Evolutionary conservation across 2,113 vertebrate species (phyloP).

Genomic region (Clarias macrocephalus): DNA sequence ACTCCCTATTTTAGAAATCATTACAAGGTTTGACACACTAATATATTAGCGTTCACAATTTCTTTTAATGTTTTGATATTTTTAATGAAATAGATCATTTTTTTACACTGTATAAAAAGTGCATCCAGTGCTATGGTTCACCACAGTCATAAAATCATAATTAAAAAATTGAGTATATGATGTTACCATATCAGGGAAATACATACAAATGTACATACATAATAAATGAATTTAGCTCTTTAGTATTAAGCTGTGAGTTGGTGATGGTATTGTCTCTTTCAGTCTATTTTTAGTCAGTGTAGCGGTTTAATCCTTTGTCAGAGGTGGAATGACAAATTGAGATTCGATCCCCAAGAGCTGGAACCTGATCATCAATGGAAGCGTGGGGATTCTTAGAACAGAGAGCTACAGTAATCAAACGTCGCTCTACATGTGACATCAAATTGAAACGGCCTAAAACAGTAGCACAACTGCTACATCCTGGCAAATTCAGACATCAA

Average conservation of each 20-base stretch:
- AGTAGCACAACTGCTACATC: no score
- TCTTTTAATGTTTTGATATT: not conserved
- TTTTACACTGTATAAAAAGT: not conserved
- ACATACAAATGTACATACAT: not conserved
- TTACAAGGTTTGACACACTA: not conserved
- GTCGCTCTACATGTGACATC: no score
- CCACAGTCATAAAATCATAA: not conserved
- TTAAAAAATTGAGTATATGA: no score
- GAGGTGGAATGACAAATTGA: no score
- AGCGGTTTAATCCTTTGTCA: no score
- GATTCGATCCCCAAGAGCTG: no score
- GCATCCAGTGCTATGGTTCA: not conserved
- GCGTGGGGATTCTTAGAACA: no score
- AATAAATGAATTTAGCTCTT: not conserved
- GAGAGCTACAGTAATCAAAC: no score
- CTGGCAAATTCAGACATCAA: no score
- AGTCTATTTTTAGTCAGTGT: no score
- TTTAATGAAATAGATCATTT: not conserved
- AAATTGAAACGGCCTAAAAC: no score
- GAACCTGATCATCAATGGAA: no score
- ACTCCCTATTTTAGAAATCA: not conserved
- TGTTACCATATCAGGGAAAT: not conserved
- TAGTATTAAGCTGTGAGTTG: not conserved
- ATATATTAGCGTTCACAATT: not conserved
- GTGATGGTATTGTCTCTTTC: not conserved